Conservation (phyloP, 2,888 invertebrate species). For the Laspeyria flexula region DNA sequence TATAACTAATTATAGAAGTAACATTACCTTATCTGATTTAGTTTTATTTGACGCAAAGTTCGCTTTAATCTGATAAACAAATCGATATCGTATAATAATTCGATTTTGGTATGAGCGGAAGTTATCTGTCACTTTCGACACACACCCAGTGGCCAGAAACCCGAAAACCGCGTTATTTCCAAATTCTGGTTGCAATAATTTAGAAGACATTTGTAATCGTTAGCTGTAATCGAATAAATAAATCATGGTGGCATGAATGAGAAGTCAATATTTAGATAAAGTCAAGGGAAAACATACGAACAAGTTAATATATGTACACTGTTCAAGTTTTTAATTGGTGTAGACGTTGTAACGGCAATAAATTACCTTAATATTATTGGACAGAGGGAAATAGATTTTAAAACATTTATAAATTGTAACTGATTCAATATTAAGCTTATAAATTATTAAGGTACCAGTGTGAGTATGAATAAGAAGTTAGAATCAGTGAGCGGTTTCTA, state of each 20-base stretch:
- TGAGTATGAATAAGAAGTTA: too few relatives aligned
- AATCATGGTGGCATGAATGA: constrained; percentile 32
- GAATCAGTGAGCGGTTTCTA: too few relatives aligned
- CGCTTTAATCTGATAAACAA: constrained; percentile 1
- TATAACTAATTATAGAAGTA: not conserved
- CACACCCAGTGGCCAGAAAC: constrained; percentile 1
- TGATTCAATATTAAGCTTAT: too few relatives aligned
- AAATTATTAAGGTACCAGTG: too few relatives aligned
- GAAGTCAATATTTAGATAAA: constrained; percentile 38
- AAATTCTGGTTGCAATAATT: constrained; percentile 14
- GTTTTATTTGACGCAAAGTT: constrained; percentile 3
- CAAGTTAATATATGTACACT: constrained; percentile 26
- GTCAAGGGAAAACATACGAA: constrained; percentile 22
- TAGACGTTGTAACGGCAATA: constrained; percentile 24
- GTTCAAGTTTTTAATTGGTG: constrained; percentile 26
- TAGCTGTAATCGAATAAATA: constrained; percentile 20
- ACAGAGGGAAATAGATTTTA: not conserved
- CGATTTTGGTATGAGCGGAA: constrained; percentile 9
- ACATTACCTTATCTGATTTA: constrained; percentile 3
- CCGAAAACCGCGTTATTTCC: constrained; percentile 13
- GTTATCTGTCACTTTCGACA: constrained; percentile 11
- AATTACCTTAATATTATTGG: constrained; percentile 31
- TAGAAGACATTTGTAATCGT: constrained; percentile 16
- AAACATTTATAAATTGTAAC: too few relatives aligned
- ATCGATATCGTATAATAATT: constrained; percentile 6